phyloP scores from a whole-genome alignment of 2,113 vertebrate species.

The Bostrychus sinensis region DNA sequence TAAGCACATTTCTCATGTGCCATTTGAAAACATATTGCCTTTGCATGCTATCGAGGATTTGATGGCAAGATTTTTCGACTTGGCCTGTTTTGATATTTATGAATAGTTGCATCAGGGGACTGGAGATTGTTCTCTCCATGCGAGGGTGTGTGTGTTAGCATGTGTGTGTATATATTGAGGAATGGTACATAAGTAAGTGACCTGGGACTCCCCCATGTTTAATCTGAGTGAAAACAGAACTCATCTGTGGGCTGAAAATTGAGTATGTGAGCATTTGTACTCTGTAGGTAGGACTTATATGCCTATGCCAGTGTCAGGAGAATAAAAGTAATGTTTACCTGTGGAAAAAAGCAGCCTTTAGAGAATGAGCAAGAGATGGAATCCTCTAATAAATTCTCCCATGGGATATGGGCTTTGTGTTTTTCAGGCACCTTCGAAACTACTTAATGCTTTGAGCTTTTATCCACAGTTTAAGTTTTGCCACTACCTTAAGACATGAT shows the following conservation, averaged over 20 bases:
- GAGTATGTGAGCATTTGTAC: constrained; percentile 49
- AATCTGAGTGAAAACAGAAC: constrained; percentile 74
- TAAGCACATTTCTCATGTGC: constrained; percentile 69
- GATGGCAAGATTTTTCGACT: constrained; percentile 67
- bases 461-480: constrained; percentile 1
- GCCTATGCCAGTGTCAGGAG: constrained; percentile 53
- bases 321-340: constrained; percentile 70
- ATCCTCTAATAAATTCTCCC: constrained; percentile 62
- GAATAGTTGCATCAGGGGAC: constrained; percentile 67
- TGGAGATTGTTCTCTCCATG: constrained; percentile 60
- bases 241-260: constrained; percentile 74
- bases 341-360: constrained; percentile 65
- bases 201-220: constrained; percentile 75
- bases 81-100: constrained; percentile 70
- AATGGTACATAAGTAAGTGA: constrained; percentile 74
- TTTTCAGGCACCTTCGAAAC: constrained; percentile 57
- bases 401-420: constrained; percentile 66
- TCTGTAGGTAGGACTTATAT: constrained; percentile 25
- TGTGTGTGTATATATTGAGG: constrained; percentile 48
- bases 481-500: constrained; percentile 75
- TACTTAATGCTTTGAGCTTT: constrained; percentile 51
- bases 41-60: constrained; percentile 58
- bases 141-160: constrained; percentile 34
- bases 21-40: constrained; percentile 68
- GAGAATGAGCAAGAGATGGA: constrained; percentile 64